Percentiles rank a stretch among this genome's conserved stretches.
Evolutionary conservation across 2,113 vertebrate genomes (phyloP).

Genomic region (Poicephalus gulielmi): DNA sequence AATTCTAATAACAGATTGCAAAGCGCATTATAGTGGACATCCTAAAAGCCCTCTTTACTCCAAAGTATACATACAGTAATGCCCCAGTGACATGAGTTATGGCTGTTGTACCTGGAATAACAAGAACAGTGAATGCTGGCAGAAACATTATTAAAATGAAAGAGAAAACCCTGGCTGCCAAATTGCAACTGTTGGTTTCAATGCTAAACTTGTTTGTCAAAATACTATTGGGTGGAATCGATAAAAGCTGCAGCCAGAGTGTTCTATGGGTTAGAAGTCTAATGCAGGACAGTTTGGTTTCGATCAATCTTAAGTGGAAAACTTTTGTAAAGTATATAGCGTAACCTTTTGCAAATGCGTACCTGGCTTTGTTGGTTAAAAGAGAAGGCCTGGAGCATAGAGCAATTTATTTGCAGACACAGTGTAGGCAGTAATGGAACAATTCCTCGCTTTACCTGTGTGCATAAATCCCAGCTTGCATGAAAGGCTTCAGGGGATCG

Average conservation of each 20-base stretch:
- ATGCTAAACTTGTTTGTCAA: conserved; percentile 76
- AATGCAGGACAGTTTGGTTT: not conserved
- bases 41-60: conserved; percentile 67
- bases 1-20: conserved; percentile 72
- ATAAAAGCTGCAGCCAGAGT: not conserved
- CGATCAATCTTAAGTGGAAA: not conserved
- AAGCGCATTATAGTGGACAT: conserved; percentile 71
- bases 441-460: not conserved
- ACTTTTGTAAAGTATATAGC: not conserved
- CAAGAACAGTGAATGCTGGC: conserved; percentile 54
- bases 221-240: conserved; percentile 32
- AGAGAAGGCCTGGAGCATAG: not conserved
- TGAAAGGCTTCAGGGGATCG: not conserved
- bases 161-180: conserved; percentile 61
- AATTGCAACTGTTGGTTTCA: conserved; percentile 71
- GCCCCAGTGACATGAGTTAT: conserved; percentile 72
- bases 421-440: not conserved
- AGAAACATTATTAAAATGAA: conserved; percentile 75
- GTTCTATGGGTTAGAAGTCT: conserved; percentile 5
- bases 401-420: not conserved
- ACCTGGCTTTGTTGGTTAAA: not conserved
- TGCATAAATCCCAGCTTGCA: not conserved
- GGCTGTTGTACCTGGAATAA: conserved; percentile 61
- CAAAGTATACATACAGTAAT: conserved; percentile 64
- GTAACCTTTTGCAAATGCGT: not conserved